phyloP scores from a whole-genome alignment of 2,113 vertebrate species.

The Dermatemys mawii region DNA sequence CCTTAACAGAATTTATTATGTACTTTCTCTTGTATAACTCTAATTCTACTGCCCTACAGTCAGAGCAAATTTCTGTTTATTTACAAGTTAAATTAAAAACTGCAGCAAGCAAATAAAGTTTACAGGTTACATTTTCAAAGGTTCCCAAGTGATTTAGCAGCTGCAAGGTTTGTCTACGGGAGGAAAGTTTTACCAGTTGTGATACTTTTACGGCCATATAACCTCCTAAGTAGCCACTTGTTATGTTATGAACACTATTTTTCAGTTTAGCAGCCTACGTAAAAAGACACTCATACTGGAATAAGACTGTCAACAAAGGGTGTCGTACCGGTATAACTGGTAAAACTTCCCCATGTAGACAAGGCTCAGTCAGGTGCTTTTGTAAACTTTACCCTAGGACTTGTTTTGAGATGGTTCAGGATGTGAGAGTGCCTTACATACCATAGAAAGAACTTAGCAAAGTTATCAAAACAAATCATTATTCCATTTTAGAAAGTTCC shows the following conservation, averaged over 20 bases:
- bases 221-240: fast-evolving
- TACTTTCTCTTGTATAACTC: neutral
- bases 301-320: neutral
- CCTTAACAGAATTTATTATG: neutral
- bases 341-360: neutral
- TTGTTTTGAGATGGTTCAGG: neutral
- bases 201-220: neutral
- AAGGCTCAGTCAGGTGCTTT: neutral
- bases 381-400: neutral
- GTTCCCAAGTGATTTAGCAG: fast-evolving
- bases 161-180: neutral
- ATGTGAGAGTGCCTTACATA: neutral
- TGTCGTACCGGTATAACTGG: neutral
- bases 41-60: neutral
- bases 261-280: neutral
- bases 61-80: neutral
- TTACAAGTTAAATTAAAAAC: neutral
- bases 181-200: neutral
- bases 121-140: neutral
- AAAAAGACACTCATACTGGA: fast-evolving
- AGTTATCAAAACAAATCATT: neutral
- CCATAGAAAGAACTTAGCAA: neutral
- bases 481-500: neutral
- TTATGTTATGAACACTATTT: neutral
- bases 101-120: neutral